These are phyloP conservation scores for Meiosimyza platycephala DNA, from an alignment of 2,888 invertebrate species.

Conservation along the genomic window DNA sequence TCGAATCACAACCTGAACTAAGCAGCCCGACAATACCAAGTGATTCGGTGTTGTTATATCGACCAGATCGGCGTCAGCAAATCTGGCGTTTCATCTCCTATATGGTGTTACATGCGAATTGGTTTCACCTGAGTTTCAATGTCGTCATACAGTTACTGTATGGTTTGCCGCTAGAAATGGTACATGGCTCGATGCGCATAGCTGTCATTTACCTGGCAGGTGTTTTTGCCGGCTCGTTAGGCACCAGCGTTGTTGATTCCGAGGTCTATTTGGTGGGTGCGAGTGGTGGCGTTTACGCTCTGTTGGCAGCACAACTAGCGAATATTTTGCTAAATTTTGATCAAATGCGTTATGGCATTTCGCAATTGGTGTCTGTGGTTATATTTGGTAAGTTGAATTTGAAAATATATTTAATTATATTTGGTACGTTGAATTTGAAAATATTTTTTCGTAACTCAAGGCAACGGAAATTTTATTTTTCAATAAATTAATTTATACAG, in stretches of 20 bases:
- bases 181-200: slow-evolving; percentile 91
- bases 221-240: slow-evolving; percentile 84
- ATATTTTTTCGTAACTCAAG: background rate
- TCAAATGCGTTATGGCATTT: slow-evolving; percentile 93
- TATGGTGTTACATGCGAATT: slow-evolving; percentile 94
- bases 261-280: slow-evolving; percentile 96
- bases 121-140: slow-evolving; percentile 96
- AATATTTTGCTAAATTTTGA: slow-evolving; percentile 95
- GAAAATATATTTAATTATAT: slow-evolving; percentile 71
- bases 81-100: slow-evolving; percentile 95
- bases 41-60: slow-evolving; percentile 92
- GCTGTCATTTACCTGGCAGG: slow-evolving; percentile 92
- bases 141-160: slow-evolving; percentile 92
- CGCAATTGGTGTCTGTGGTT: slow-evolving; percentile 88
- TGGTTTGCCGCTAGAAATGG: slow-evolving; percentile 94
- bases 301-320: slow-evolving; percentile 94
- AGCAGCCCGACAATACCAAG: slow-evolving; percentile 91
- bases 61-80: slow-evolving; percentile 90
- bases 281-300: slow-evolving; percentile 96
- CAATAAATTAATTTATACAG: too few relatives aligned
- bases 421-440: slow-evolving; percentile 73
- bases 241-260: slow-evolving; percentile 93
- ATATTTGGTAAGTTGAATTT: slow-evolving; percentile 78
- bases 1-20: slow-evolving; percentile 74
- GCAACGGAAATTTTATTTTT: background rate